Base-by-base conservation (phyloP, 2,797 vertebrate species). In the Acrossocheilus wenchowensis region DNA sequence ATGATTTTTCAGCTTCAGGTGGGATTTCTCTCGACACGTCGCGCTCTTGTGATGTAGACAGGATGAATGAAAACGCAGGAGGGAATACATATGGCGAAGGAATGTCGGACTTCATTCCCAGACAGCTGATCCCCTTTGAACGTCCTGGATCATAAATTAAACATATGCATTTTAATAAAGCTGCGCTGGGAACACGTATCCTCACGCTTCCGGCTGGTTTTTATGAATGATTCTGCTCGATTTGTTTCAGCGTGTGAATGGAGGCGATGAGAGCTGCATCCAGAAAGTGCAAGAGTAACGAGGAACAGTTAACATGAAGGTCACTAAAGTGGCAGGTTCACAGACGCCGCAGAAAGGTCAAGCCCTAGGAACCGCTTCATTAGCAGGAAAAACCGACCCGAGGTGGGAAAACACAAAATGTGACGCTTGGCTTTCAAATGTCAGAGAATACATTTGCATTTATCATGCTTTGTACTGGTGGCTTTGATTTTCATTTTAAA, bases 111-210 rank as follows among this genome's bases (percentile, higher is more conserved):
- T 91, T 88, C 84, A 91, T 90, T 92, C 90, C 86, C 82, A 92
- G 91, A 91, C 89, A 92, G 87, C 88, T 88, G 89, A 91, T 91
- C 86, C 84, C 78, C 69, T 92, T 92, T 93, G 90, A 94, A 94
- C 91, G 85, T 89, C 87, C 83, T 90, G 30, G 54, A 91, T 92
- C 90, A 93, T 93, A 93, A 94, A 93, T 93, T 89, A 93, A 92
- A 93, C 91, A 93, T 92, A 88, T 89, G 89, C 89, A 86, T 92
- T 89, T 92, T 90, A 90, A 94, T 92, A 92, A 91, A 84, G 23
- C 89, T 78, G 89, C 68, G 3, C 54, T 26, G 77, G 81, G 88
- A 86, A 80, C 78, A 45, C 84, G 69, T 64, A 90, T 78, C 88
- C 66, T 34, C n/a, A 30, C 82, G 89, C 89, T 93, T 90, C 90